These are phyloP conservation scores for Heteromurus nitidus DNA, from an alignment of 2,888 invertebrate species.

Conservation along the genomic window DNA sequence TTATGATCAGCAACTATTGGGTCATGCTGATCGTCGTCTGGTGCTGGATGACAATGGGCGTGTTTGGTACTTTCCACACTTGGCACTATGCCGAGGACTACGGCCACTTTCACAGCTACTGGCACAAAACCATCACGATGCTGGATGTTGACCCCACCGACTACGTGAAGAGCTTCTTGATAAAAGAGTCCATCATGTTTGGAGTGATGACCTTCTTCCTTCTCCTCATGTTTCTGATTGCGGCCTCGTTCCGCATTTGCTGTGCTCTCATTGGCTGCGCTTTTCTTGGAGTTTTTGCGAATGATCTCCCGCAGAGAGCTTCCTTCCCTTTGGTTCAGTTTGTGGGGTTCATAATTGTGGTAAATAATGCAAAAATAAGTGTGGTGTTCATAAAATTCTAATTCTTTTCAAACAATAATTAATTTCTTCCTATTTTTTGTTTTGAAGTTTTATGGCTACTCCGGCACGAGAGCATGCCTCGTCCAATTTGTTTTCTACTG, in stretches of 20 bases:
- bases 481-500: not conserved
- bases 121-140: conserved; percentile 2
- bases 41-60: not conserved
- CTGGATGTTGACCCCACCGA: conserved; percentile 1
- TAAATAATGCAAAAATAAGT: not conserved
- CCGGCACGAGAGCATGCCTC: not conserved
- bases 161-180: not conserved
- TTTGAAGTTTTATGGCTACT: not conserved
- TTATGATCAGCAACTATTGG: conserved; percentile 6
- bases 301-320: not conserved
- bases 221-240: not conserved
- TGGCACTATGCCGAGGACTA: not conserved
- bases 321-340: not conserved
- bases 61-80: not conserved
- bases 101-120: not conserved
- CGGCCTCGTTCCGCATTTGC: not conserved
- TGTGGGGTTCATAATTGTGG: not conserved
- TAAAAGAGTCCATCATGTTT: not conserved
- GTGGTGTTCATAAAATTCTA: not conserved
- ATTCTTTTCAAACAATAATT: not conserved
- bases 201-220: not conserved
- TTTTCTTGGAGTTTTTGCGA: not conserved
- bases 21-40: not conserved
- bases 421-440: not conserved
- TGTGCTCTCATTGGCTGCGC: not conserved